These are phyloP conservation scores for Darevskia nairensis DNA, from an alignment of 2,797 vertebrate species.

Conservation along the genomic window DNA sequence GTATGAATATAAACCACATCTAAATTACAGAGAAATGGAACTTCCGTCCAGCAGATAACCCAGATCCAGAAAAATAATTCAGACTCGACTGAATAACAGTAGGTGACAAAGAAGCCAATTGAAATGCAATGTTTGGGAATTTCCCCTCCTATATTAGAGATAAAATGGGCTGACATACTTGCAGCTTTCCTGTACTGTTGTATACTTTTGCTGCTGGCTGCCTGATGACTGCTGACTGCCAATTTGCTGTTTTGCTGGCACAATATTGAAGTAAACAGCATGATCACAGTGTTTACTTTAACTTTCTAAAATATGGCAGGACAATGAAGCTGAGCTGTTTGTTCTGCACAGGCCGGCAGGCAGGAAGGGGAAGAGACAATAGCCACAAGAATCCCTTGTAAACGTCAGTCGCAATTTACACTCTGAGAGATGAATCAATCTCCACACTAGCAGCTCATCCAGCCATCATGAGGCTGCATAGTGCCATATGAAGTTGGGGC, in stretches of 20 bases:
- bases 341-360: constrained; percentile 68
- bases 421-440: constrained; percentile 58
- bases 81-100: constrained; percentile 44
- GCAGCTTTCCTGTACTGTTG: constrained; percentile 69
- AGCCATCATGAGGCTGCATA: constrained; percentile 33
- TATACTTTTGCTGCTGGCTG: constrained; percentile 67
- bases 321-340: constrained; percentile 71
- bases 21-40: constrained; percentile 8
- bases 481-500: background rate
- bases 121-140: constrained; percentile 60
- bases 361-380: constrained; percentile 64
- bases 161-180: constrained; percentile 62
- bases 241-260: constrained; percentile 75
- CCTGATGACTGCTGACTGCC: constrained; percentile 71
- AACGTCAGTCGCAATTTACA: constrained; percentile 61
- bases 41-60: background rate
- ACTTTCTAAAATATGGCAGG: constrained; percentile 72
- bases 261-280: constrained; percentile 75
- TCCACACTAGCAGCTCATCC: constrained; percentile 38
- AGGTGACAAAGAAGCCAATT: constrained; percentile 53
- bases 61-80: constrained; percentile 30
- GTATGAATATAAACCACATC: constrained; percentile 10
- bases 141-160: background rate
- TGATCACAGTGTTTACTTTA: constrained; percentile 75
- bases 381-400: constrained; percentile 60